Evolutionary conservation across 2,113 vertebrate species (phyloP).

Genomic region (Xenopus borealis): DNA sequence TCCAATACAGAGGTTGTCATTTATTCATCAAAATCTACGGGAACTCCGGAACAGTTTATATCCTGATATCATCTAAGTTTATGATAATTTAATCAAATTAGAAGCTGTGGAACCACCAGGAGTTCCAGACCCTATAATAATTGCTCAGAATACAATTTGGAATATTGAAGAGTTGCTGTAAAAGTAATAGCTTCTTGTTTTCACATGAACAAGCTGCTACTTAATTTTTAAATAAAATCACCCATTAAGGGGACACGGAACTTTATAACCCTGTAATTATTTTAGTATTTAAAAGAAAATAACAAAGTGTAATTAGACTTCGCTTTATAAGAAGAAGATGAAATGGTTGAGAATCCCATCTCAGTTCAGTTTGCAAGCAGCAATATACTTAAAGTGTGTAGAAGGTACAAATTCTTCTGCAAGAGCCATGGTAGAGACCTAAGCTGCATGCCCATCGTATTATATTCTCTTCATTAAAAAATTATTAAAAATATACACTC

Average conservation of each 20-base stretch:
- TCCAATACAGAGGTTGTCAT: constrained; percentile 26
- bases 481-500: too few species aligned
- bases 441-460: too few species aligned
- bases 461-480: too few species aligned
- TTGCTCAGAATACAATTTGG: constrained; percentile 46
- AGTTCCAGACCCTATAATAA: constrained; percentile 48
- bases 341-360: too few species aligned
- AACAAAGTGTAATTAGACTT: too few species aligned
- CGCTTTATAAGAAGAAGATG: too few species aligned
- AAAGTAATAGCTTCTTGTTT: constrained; percentile 37
- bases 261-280: not conserved
- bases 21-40: constrained; percentile 11
- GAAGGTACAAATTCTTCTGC: too few species aligned
- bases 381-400: too few species aligned
- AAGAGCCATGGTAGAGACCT: too few species aligned
- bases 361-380: too few species aligned
- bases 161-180: constrained; percentile 39
- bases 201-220: constrained; percentile 25
- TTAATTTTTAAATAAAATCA: constrained; percentile 31
- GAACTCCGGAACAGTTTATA: constrained; percentile 31
- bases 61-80: constrained; percentile 48
- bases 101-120: constrained; percentile 52
- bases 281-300: too few species aligned
- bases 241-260: constrained; percentile 11
- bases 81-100: constrained; percentile 48